phyloP scores from a whole-genome alignment of 2,888 invertebrate genomes.

The Oscheius sp. region DNA sequence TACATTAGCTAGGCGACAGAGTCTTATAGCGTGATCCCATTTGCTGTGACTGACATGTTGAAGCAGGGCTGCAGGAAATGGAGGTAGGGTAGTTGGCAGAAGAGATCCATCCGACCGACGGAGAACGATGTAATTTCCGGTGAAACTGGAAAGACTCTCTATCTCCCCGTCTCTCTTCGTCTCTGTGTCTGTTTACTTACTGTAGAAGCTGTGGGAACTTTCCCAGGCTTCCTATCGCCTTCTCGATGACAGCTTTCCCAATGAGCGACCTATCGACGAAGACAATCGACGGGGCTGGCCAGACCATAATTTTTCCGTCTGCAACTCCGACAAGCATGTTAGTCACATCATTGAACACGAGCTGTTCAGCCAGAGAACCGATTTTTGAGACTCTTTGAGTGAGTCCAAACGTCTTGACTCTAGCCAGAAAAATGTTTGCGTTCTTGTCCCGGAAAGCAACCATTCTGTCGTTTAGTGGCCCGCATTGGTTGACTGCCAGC shows the following conservation, averaged over 20 bases:
- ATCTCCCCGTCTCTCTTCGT: background rate
- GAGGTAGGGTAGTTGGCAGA: slow-evolving; percentile 82
- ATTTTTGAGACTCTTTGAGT: slow-evolving; percentile 82
- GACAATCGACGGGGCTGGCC: slow-evolving; percentile 84
- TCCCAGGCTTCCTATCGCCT: slow-evolving; percentile 75
- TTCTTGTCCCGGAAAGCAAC: slow-evolving; percentile 84
- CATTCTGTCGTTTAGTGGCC: slow-evolving; percentile 82
- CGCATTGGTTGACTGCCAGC: slow-evolving; percentile 87
- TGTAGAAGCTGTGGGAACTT: slow-evolving; percentile 64
- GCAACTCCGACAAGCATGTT: slow-evolving; percentile 80
- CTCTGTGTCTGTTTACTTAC: slow-evolving; percentile 37
- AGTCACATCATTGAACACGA: slow-evolving; percentile 83
- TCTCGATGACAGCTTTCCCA: slow-evolving; percentile 77
- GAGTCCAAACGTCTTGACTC: slow-evolving; percentile 81
- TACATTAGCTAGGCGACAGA: slow-evolving; percentile 81
- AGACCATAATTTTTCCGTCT: slow-evolving; percentile 78
- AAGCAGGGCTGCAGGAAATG: slow-evolving; percentile 79
- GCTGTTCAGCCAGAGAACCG: slow-evolving; percentile 82
- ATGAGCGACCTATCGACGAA: slow-evolving; percentile 83
- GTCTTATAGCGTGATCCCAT: slow-evolving; percentile 87
- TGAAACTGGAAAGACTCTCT: slow-evolving; percentile 80
- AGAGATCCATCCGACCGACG: slow-evolving; percentile 90
- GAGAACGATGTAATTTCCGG: slow-evolving; percentile 86
- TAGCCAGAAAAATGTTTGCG: slow-evolving; percentile 75
- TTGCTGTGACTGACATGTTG: slow-evolving; percentile 78